Evolutionary conservation across 2,888 invertebrate genomes (phyloP).

Genomic region (Strigamia crassipes): DNA sequence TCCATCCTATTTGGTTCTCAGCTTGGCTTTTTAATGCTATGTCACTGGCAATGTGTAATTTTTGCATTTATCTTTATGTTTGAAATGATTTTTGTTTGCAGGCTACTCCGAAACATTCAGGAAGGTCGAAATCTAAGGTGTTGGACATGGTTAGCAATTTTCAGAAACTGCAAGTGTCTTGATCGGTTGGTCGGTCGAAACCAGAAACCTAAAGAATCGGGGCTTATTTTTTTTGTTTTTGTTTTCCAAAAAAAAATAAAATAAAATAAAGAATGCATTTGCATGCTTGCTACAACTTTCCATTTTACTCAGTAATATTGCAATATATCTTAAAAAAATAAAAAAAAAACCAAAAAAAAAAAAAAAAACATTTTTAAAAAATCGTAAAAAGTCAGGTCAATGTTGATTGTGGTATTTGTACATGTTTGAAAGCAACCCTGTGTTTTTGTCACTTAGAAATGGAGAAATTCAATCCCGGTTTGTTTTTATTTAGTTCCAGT

Average conservation of each 20-base stretch:
- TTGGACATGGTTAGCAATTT: slow-evolving; percentile 47
- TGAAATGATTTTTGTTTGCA: background rate
- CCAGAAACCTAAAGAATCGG: background rate
- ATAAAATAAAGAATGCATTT: background rate
- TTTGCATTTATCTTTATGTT: background rate
- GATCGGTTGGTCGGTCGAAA: background rate
- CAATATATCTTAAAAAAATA: background rate
- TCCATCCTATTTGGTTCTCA: no score
- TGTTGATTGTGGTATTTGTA: slow-evolving; percentile 31
- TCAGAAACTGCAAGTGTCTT: slow-evolving; percentile 46
- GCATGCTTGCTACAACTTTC: slow-evolving; percentile 18
- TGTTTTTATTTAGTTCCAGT: background rate
- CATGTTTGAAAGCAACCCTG: slow-evolving; percentile 24
- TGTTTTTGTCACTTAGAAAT: slow-evolving; percentile 33
- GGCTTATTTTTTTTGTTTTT: background rate
- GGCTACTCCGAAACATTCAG: slow-evolving; percentile 42
- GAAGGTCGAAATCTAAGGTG: slow-evolving; percentile 43
- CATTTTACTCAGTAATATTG: slow-evolving; percentile 25
- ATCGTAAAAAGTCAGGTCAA: background rate
- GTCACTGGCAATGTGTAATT: background rate
- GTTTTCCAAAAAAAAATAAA: background rate
- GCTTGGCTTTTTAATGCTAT: no score
- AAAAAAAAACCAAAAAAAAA: no score
- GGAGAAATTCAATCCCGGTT: background rate
- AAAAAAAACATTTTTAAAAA: background rate